Evolutionary conservation across 2,113 vertebrate genomes (phyloP).

Genomic region (Rhinolophus sinicus): DNA sequence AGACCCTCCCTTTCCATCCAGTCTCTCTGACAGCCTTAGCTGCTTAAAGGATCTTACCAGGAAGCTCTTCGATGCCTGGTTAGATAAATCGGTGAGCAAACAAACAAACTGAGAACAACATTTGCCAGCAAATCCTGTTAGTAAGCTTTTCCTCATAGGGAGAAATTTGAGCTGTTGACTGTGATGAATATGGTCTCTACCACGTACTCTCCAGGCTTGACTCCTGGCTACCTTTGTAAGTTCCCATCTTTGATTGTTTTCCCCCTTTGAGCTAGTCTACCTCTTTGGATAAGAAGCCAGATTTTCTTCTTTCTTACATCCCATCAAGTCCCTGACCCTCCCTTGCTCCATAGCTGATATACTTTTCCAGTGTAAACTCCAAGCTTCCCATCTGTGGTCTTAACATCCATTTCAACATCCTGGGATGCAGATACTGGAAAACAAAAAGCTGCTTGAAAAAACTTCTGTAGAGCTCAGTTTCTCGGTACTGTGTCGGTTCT

Average conservation of each 20-base stretch:
- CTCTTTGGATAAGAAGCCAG: not conserved
- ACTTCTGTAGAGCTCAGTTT: not conserved
- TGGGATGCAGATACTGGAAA: not conserved
- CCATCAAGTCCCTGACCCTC: not conserved
- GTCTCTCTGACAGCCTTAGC: not conserved
- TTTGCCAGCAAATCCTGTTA: not conserved
- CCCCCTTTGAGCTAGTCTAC: not conserved
- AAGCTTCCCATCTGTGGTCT: not conserved
- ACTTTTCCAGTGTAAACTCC: not conserved
- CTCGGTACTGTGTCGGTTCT: not conserved
- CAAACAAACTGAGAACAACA: not conserved
- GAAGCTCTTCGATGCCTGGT: not conserved
- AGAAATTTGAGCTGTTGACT: not conserved
- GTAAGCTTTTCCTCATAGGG: not conserved
- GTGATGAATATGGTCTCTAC: not conserved
- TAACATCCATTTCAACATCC: not conserved
- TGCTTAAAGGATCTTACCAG: conserved; percentile 1
- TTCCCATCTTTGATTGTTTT: not conserved
- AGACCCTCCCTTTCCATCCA: conserved; percentile 6
- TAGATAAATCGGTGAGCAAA: not conserved
- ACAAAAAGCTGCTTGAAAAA: not conserved
- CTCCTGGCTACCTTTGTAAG: not conserved
- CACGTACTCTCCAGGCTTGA: not conserved
- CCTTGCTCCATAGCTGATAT: not conserved
- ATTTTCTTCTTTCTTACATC: not conserved